Evolutionary conservation across 2,888 invertebrate genomes (phyloP), one percentile per base, ranked within the genome.

Genomic region (Kuschelorhynchus macadamiae): DNA sequence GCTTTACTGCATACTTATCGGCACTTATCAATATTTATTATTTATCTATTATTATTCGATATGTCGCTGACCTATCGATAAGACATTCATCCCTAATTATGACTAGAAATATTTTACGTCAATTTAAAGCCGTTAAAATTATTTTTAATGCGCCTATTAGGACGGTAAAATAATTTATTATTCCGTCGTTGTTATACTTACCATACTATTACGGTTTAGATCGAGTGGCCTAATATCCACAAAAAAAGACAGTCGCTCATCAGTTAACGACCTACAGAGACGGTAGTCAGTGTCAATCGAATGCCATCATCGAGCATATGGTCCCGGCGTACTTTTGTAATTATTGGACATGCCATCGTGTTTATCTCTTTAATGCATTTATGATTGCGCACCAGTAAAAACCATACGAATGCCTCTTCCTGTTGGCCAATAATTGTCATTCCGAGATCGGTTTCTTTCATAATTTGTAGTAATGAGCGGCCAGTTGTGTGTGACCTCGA

Each of bases 371-470:
- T 79, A 79, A 79, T 79, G 79, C 71, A 77, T 75, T 79, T 78
- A 79, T 80, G 79, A 80, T 82, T 82, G 80, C 81, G 82, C 77
- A 9, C 21, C 56, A 79, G 80, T 82, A 83, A 83, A 83, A 83
- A 83, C 81, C 81, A 80, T 81, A 83, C 81, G 81, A 83, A 82
- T 80, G 81, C 80, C 78, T 82, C 82, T 83, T 83, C 82, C 83
- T 82, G 83, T 82, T 82, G 79, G 80, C 79, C 79, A 81, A n/a
- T n/a, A n/a, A 82, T 82, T 81, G 82, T 83, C 83, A 82, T 83
- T 82, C 82, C 82, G 81, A 81, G 80, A 82, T 82, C 81, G 82
- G 81, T 81, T 82, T 80, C 42, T 80, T 81, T 50, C 80, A 81
- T 63, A 53, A 67, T 67, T 68, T 56, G 64, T 70, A 67, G 71